Percentiles rank a stretch among this genome's conserved stretches.
phyloP scores from a whole-genome alignment of 2,797 vertebrate genomes.

The Phrynocephalus guinanensis region DNA sequence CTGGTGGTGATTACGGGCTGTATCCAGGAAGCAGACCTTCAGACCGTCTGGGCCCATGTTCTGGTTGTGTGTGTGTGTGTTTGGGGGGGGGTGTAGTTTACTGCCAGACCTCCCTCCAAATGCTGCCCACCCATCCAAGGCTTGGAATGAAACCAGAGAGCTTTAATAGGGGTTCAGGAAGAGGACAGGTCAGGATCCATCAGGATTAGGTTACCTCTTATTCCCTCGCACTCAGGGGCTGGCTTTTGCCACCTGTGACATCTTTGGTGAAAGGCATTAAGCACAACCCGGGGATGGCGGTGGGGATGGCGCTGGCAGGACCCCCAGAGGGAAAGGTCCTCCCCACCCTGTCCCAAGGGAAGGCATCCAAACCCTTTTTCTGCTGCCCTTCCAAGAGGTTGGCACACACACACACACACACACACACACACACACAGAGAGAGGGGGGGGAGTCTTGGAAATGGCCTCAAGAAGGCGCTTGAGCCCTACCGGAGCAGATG shows the following conservation, averaged over 20 bases:
- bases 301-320: too few relatives aligned
- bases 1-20: neutral
- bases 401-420: too few relatives aligned
- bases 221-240: conserved; percentile 61
- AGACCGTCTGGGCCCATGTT: conserved; percentile 8
- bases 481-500: too few relatives aligned
- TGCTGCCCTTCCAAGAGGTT: too few relatives aligned
- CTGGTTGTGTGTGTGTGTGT: neutral
- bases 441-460: too few relatives aligned
- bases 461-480: too few relatives aligned
- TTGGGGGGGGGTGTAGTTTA: neutral
- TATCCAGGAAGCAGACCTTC: neutral
- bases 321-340: conserved; percentile 31
- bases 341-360: conserved; percentile 22
- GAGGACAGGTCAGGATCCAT: conserved; percentile 67
- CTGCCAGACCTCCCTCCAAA: conserved; percentile 6
- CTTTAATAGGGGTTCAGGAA: conserved; percentile 64
- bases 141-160: conserved; percentile 62
- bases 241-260: conserved; percentile 69
- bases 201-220: conserved; percentile 69
- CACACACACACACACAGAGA: too few relatives aligned
- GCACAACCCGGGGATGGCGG: conserved; percentile 60
- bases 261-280: conserved; percentile 71
- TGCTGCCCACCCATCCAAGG: neutral
- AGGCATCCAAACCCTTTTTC: neutral